Base-by-base conservation (phyloP, 2,888 invertebrate species). In the Amphipyra tragopoginis region DNA sequence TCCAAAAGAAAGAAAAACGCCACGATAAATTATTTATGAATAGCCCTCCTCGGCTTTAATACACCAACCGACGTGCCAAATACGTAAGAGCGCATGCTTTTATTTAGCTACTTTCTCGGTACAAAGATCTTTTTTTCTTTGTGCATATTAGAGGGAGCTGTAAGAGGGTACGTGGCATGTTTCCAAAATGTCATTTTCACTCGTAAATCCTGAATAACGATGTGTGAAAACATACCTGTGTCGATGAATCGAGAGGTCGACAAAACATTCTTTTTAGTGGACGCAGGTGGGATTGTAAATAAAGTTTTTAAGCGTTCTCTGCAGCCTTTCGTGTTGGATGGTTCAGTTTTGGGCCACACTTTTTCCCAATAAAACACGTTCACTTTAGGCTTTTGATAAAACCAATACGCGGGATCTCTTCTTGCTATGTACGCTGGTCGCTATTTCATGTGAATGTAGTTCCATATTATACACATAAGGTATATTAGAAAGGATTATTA, bases 21-120 rank as follows among this genome's bases (percentile, higher is more conserved):
- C 85, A 81, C 86, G 83, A 87, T 91, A 90, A 90, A 90, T 92
- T 90, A 93, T 93, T 91, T 91, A 91, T 90, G 85, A 89, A 89
- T 86, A 85, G 86, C 81, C 87, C 85, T 82, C 87, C 85, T 82
- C 80, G 76, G 82, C 80, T 84, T 84, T 89, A 88, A 91, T 86
- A 86, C 82, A 81, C 81, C 81, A 71, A 82, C 82, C 84, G 69
- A 83, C 82, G 82, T 85, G 87, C 85, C 84, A 89, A 89, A 88
- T 87, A 84, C 81, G 80, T 86, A 80, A 85, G 83, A 86, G 85
- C 83, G 81, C 86, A 88, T 88, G 84, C 86, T 85, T 88, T 87
- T 87, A 86, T 87, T 83, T 74, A 79, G 77, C 77, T 82, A 82
- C 82, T 86, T 85, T 79, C 82, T 84, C 75, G 77, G 73, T 85